phyloP scores from a whole-genome alignment of 2,797 vertebrate genomes.

The Helicolenus hilgendorfi region DNA sequence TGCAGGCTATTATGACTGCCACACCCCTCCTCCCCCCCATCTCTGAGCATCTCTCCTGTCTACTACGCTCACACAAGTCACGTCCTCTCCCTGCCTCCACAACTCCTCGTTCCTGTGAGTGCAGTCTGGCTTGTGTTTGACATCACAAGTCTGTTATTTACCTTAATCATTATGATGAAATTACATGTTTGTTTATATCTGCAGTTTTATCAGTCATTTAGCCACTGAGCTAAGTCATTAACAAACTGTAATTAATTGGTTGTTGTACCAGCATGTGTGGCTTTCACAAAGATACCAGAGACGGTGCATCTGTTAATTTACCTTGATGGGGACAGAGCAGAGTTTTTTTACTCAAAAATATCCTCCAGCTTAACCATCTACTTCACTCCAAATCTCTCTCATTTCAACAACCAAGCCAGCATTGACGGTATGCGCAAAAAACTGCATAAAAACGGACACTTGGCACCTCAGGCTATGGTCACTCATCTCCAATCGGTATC shows the following conservation, averaged over 20 bases:
- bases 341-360: constrained; percentile 59
- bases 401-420: not conserved
- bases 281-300: constrained; percentile 20
- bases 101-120: not conserved
- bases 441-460: constrained; percentile 16
- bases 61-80: constrained; percentile 5
- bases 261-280: not conserved
- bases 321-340: constrained; percentile 14
- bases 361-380: constrained; percentile 40
- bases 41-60: constrained; percentile 27
- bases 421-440: not conserved
- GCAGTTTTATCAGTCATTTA: not conserved
- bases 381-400: constrained; percentile 35
- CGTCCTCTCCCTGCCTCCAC: not conserved
- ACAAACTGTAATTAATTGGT: constrained; percentile 12
- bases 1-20: constrained; percentile 57
- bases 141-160: not conserved
- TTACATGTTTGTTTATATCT: not conserved
- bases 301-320: constrained; percentile 30
- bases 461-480: constrained; percentile 36
- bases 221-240: constrained; percentile 1
- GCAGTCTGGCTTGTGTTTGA: not conserved
- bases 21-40: constrained; percentile 7
- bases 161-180: not conserved
- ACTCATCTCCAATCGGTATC: constrained; percentile 17